phyloP scores from a whole-genome alignment of 1,140 invertebrate species.

The Whitmania pigra region DNA sequence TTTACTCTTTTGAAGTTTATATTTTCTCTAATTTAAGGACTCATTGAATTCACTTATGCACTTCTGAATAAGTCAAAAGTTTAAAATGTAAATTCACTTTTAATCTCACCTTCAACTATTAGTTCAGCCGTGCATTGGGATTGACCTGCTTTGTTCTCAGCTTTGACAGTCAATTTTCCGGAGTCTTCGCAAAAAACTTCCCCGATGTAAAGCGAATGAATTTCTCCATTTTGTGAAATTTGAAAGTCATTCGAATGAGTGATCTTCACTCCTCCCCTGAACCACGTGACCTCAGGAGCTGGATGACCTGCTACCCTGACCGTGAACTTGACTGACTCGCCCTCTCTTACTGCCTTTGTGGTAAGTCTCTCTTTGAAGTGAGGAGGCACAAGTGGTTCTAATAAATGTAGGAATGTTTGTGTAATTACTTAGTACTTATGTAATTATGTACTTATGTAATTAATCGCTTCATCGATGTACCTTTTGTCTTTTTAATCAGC shows the following conservation, averaged over 20 bases:
- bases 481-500: no score
- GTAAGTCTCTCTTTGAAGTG: slow-evolving; percentile 43
- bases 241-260: slow-evolving; percentile 42
- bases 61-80: neutral
- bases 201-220: slow-evolving; percentile 41
- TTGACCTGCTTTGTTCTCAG: slow-evolving; percentile 38
- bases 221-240: slow-evolving; percentile 38
- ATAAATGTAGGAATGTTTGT: no score
- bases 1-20: no score
- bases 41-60: no score
- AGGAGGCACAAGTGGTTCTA: slow-evolving; percentile 33
- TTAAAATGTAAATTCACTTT: neutral
- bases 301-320: slow-evolving; percentile 44
- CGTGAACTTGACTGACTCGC: slow-evolving; percentile 41
- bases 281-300: slow-evolving; percentile 44
- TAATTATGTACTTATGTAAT: no score
- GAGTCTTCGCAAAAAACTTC: slow-evolving; percentile 45
- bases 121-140: slow-evolving; percentile 37
- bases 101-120: slow-evolving; percentile 35
- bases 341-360: slow-evolving; percentile 38
- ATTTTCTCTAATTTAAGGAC: no score
- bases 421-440: no score
- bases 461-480: no score
- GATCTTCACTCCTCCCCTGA: slow-evolving; percentile 40
- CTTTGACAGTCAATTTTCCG: slow-evolving; percentile 51